Evolutionary conservation across 1,140 invertebrate species (phyloP).

Genomic region (Brachystomella parvula): DNA sequence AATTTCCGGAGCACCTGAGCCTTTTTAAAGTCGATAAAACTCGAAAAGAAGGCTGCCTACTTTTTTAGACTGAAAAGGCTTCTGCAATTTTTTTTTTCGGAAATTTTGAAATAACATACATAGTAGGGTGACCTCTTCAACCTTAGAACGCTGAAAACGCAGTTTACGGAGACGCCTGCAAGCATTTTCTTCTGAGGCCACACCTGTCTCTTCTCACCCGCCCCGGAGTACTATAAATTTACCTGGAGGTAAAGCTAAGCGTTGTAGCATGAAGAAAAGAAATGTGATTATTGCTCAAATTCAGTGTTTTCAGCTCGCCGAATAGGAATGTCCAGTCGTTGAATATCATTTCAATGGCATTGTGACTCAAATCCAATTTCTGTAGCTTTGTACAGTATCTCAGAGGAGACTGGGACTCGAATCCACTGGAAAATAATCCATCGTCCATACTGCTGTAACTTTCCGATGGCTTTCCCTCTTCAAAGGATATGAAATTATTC

Average conservation of each 20-base stretch:
- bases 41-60: no score
- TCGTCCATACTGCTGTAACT: background rate
- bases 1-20: no score
- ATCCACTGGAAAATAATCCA: background rate
- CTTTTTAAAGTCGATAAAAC: no score
- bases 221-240: no score
- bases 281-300: slow-evolving; percentile 32
- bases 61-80: no score
- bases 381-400: slow-evolving; percentile 22
- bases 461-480: background rate
- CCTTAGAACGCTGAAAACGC: no score
- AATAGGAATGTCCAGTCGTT: slow-evolving; percentile 26
- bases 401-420: slow-evolving; percentile 17
- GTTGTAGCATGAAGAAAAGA: slow-evolving; percentile 17
- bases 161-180: no score
- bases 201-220: no score
- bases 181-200: no score
- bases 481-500: slow-evolving; percentile 28
- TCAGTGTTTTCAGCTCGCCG: slow-evolving; percentile 11
- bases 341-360: slow-evolving; percentile 23
- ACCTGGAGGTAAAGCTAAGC: slow-evolving; percentile 28
- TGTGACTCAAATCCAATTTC: slow-evolving; percentile 26
- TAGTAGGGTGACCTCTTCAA: background rate
- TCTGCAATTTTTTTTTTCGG: slow-evolving; percentile 1
- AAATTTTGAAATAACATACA: background rate